Evolutionary conservation across 2,797 vertebrate species (phyloP), one percentile per base, ranked within the genome.

Genomic region (Propithecus perrieri): DNA sequence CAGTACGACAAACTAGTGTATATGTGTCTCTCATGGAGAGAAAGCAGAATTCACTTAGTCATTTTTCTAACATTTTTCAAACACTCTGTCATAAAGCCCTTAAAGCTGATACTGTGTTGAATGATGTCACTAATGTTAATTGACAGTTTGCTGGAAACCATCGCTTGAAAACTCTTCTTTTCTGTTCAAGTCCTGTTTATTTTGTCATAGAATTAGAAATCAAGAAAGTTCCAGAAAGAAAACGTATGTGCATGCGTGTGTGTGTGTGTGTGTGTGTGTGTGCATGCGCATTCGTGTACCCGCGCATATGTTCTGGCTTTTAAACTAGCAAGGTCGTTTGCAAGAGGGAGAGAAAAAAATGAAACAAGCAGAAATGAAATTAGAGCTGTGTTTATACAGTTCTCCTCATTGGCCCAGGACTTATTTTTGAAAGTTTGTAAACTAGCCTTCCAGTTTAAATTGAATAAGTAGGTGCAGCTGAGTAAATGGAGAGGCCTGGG

Each of bases 381-480:
- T 78, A 98, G 97, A 98, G 86, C 85, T 96, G 28, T 98, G 97
- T 98, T 98, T 98, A 98, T 97, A 96, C 61, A 97, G 55, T 89
- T 91, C 71, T 97, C 94, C 91, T 59, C 87, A 80, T 65, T 98
- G 94, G 97, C 97, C 88, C 95, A 97, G 96, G 97, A 98, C 98
- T 98, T 98, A 96, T 97, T 98, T 98, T 98, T 98, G 84, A 98
- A 98, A 98, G 97, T 98, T 98, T 96, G 97, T 98, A 98, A 98
- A 98, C 94, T 98, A 76, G 97, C 89, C 75, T 98, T 98, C 90
- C 87, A 98, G 97, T 97, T 98, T 98, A 98, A 98, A 98, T 98
- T 98, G 97, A 98, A 97, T 98, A 98, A 98, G 98, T 98, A 98
- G 96, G 87, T 98, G 96, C 98, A 98, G 98, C 98, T 98, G 98